Percentiles rank a stretch among this genome's conserved stretches.
phyloP scores from a whole-genome alignment of 2,797 vertebrate genomes.

The Rhinella marina region DNA sequence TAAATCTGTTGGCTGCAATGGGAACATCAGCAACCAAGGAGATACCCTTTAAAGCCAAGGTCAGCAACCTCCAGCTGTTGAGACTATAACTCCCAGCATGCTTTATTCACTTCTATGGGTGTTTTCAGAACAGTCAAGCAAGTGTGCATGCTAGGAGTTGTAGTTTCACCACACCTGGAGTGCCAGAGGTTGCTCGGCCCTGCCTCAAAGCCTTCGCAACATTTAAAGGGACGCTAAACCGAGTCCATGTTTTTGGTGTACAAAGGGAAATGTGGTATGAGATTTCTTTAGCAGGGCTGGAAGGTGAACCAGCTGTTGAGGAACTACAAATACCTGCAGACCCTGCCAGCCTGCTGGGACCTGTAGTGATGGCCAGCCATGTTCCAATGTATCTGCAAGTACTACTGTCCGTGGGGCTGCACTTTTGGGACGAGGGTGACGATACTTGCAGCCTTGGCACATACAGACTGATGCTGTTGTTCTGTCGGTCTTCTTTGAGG shows the following conservation, averaged over 20 bases:
- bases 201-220: neutral
- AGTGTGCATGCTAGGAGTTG: too few relatives aligned
- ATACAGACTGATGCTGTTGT: neutral
- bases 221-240: slow-evolving; percentile 5
- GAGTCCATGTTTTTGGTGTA: neutral
- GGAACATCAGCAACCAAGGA: neutral
- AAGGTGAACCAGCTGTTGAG: neutral
- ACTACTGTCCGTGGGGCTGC: slow-evolving; percentile 1
- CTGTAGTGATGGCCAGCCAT: neutral
- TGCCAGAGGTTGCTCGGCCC: too few relatives aligned
- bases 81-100: too few relatives aligned
- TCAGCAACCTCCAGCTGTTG: too few relatives aligned
- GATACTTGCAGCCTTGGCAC: neutral
- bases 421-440: neutral
- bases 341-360: neutral
- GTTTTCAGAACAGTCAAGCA: too few relatives aligned
- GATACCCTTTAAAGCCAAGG: neutral
- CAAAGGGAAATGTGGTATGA: neutral
- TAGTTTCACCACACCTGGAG: too few relatives aligned
- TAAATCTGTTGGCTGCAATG: neutral
- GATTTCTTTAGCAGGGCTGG: neutral
- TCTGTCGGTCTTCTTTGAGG: neutral
- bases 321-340: neutral
- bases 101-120: too few relatives aligned
- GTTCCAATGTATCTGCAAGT: neutral